These are phyloP conservation scores for Ciconia stormi DNA, from an alignment of 2,113 vertebrate genomes.

Conservation along the genomic window DNA sequence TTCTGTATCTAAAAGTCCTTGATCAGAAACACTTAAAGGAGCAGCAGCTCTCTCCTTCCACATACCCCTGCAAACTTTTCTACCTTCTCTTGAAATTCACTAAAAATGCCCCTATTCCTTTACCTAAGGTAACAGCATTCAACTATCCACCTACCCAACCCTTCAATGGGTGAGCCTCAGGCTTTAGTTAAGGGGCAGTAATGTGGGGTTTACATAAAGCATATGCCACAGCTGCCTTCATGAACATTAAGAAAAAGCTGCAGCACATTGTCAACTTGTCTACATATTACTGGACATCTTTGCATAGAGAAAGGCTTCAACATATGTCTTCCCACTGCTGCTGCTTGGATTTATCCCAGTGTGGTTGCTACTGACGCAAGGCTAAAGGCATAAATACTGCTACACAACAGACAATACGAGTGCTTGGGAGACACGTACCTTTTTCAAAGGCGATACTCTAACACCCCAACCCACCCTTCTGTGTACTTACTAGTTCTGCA, in stretches of 20 bases:
- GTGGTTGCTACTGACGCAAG: not conserved
- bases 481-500: not conserved
- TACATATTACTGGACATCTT: not conserved
- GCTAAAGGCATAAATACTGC: not conserved
- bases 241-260: not conserved
- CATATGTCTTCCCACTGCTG: not conserved
- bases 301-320: not conserved
- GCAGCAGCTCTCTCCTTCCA: not conserved
- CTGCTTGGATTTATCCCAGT: not conserved
- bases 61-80: not conserved
- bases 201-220: rapidly evolving
- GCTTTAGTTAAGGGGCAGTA: not conserved
- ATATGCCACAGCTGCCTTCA: not conserved
- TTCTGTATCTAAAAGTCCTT: not conserved
- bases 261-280: not conserved
- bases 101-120: not conserved
- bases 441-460: not conserved
- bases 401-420: rapidly evolving
- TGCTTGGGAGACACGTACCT: not conserved
- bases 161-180: rapidly evolving
- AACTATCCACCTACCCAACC: too few species aligned
- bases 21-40: not conserved
- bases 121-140: not conserved
- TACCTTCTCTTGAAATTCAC: not conserved
- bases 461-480: too few species aligned